Conservation (phyloP, 1,140 invertebrate genomes). For the Lepidurus packardi region DNA sequence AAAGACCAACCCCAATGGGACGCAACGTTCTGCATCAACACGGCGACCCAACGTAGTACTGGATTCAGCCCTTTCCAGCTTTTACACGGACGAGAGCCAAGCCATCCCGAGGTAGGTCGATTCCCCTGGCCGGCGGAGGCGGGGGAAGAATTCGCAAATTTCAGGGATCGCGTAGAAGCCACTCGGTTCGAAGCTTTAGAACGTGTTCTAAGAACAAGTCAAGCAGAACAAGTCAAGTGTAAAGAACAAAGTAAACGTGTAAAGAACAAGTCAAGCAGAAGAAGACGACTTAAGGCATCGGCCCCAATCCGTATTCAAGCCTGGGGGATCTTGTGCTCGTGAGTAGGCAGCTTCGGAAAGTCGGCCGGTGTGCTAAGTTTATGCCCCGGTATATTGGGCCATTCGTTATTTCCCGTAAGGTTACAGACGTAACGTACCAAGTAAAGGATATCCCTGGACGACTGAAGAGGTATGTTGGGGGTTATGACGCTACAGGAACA, state of each 20-base stretch:
- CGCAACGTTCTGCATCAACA: conserved; percentile 1
- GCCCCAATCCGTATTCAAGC: background rate
- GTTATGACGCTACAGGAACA: background rate
- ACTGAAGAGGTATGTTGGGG: conserved; percentile 17
- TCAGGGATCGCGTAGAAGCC: conserved; percentile 13
- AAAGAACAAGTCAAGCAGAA: background rate
- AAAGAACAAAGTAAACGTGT: background rate
- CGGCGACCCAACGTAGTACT: background rate
- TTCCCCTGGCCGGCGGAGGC: background rate
- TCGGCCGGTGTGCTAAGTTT: conserved; percentile 26
- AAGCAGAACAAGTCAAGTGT: too few relatives aligned
- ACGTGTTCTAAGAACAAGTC: background rate
- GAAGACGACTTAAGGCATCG: background rate
- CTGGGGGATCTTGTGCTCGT: conserved; percentile 29
- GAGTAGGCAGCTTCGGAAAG: background rate
- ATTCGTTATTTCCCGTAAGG: conserved; percentile 1
- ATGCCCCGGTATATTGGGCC: conserved; percentile 28
- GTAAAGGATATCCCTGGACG: conserved; percentile 24
- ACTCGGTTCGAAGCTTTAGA: background rate
- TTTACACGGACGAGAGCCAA: background rate
- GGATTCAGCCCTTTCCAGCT: conserved; percentile 7
- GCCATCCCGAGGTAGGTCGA: background rate
- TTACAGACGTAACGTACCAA: conserved; percentile 26
- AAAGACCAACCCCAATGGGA: background rate
- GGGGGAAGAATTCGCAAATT: background rate